Evolutionary conservation across 2,113 vertebrate species (phyloP).

Genomic region (Muscicapa adusta): DNA sequence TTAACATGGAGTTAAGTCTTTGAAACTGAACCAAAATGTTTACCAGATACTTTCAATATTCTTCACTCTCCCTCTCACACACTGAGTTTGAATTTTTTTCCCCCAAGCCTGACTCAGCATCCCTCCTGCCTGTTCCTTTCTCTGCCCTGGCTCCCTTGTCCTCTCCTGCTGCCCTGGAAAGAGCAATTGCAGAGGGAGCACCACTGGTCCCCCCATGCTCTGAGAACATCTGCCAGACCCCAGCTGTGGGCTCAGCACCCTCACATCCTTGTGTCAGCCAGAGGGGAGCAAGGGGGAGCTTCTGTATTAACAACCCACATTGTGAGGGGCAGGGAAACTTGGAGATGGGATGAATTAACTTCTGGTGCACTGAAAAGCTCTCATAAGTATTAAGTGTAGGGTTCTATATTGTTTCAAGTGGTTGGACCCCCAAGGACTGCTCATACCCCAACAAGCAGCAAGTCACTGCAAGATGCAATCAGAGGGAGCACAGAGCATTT

Average conservation of each 20-base stretch:
- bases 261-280: background rate
- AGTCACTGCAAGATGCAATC: background rate
- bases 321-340: background rate
- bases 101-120: background rate
- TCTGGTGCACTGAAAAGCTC: background rate
- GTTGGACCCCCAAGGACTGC: background rate
- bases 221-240: background rate
- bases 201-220: background rate
- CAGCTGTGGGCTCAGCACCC: background rate
- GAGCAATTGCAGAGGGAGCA: background rate
- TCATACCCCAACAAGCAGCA: background rate
- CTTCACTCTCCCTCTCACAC: background rate
- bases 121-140: background rate
- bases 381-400: background rate
- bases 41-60: background rate
- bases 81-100: background rate
- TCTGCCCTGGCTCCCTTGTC: background rate
- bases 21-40: background rate
- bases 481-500: background rate
- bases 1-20: background rate
- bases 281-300: background rate
- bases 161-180: background rate
- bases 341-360: background rate
- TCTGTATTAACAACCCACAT: background rate
- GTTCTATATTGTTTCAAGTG: background rate